Conservation (phyloP, 2,888 invertebrate species). For the Lordiphosa andalusiaca region DNA sequence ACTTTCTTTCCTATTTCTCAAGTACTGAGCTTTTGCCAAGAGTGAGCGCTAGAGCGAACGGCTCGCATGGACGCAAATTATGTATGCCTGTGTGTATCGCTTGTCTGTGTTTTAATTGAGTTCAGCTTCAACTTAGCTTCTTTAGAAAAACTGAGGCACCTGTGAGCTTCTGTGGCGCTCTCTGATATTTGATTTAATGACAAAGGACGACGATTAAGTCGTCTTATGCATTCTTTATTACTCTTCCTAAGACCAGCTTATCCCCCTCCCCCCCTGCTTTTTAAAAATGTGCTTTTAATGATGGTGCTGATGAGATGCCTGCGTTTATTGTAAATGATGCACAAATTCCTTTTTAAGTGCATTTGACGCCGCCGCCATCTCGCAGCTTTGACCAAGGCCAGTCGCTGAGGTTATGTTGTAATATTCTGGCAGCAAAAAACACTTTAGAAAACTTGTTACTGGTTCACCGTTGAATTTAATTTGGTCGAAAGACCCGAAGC, state of each 20-base stretch:
- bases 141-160: not conserved
- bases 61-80: too few species aligned
- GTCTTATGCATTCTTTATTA: too few species aligned
- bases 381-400: constrained; percentile 12
- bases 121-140: too few species aligned
- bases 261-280: too few species aligned
- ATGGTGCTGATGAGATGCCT: constrained; percentile 42
- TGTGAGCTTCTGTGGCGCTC: constrained; percentile 5
- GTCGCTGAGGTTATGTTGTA: constrained; percentile 14
- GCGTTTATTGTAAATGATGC: constrained; percentile 68
- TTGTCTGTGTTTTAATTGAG: too few species aligned
- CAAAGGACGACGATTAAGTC: too few species aligned
- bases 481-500: constrained; percentile 19
- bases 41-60: too few species aligned
- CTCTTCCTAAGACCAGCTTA: constrained; percentile 3
- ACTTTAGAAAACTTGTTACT: constrained; percentile 28
- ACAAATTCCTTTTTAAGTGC: constrained; percentile 53
- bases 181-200: not conserved
- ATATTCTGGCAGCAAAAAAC: constrained; percentile 4
- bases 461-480: constrained; percentile 31
- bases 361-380: constrained; percentile 19
- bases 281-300: constrained; percentile 57
- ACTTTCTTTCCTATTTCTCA: too few species aligned
- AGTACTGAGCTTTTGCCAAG: too few species aligned
- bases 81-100: too few species aligned